phyloP scores from a whole-genome alignment of 2,797 vertebrate species.

The Neosilurus mollespiculum region DNA sequence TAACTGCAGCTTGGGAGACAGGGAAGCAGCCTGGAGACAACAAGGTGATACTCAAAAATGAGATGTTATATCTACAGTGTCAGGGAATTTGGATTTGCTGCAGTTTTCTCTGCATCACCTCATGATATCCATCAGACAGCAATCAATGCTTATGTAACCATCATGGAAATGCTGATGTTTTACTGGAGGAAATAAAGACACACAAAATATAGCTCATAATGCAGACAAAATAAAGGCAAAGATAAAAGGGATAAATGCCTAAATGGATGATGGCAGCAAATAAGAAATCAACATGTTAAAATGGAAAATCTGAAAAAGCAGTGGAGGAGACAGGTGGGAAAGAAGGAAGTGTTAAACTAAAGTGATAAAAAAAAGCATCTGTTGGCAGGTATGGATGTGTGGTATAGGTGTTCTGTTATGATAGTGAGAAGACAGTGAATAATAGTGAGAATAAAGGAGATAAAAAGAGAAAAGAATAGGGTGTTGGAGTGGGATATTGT shows the following conservation, averaged over 20 bases:
- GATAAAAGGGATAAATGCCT: slow-evolving; percentile 18
- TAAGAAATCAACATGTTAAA: slow-evolving; percentile 33
- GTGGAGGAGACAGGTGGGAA: slow-evolving; percentile 41
- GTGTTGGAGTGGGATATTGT: slow-evolving; percentile 53
- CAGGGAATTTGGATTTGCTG: slow-evolving; percentile 43
- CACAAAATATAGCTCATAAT: not conserved
- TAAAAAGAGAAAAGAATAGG: slow-evolving; percentile 13
- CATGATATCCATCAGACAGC: slow-evolving; percentile 50
- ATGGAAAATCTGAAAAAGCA: slow-evolving; percentile 42
- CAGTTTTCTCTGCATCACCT: slow-evolving; percentile 36
- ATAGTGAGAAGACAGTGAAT: slow-evolving; percentile 36
- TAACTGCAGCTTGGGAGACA: slow-evolving; percentile 56
- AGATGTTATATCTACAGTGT: slow-evolving; percentile 32
- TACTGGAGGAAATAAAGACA: slow-evolving; percentile 12
- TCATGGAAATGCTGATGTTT: slow-evolving; percentile 16
- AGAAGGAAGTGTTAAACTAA: slow-evolving; percentile 49
- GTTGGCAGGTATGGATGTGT: slow-evolving; percentile 53
- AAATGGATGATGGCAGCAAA: slow-evolving; percentile 38
- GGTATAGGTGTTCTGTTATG: slow-evolving; percentile 50
- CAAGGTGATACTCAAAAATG: slow-evolving; percentile 36
- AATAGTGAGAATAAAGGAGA: slow-evolving; percentile 20
- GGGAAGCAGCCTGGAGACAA: slow-evolving; percentile 24
- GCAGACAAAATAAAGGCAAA: slow-evolving; percentile 35
- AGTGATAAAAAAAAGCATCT: slow-evolving; percentile 46
- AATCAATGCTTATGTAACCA: slow-evolving; percentile 45